Base-by-base conservation (phyloP, 1,140 invertebrate species). In the Melipona quadrifasciata region DNA sequence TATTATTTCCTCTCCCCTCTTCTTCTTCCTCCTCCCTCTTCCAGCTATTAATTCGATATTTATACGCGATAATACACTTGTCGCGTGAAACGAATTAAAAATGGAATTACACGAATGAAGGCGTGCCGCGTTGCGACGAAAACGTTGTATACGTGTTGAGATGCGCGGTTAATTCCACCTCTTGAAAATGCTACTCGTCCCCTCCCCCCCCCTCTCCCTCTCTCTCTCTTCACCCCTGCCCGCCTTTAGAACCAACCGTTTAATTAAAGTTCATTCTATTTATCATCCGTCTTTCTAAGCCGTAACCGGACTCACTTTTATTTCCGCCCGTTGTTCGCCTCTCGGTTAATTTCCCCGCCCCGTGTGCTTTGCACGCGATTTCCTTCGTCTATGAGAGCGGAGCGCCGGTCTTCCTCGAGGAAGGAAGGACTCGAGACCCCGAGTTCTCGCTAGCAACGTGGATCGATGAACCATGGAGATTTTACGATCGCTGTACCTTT, bases 211-310 rank as follows among this genome's bases (percentile, higher is more conserved):
- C 80, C 61, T 68, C 71, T 68, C 78, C 51, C 74, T 67, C 51
- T n/a, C 58, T 17, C 83, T 86, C 88, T 88, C 88, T 89, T 51
- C 76, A n/a, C 31, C 79, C 58, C 65, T 34, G 72, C 19, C 12
- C 64, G 64, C 14, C 76, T 57, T 79, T 88, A 88, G 82, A 89
- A 88, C 83, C 87, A 65, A 75, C 61, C 71, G 73, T 89, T 89
- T 89, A 88, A 89, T 88, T 89, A 88, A 89, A 89, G 79, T 88
- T 89, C 86, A 87, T 88, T 89, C 87, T 86, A 89, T 89, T 84
- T 81, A 74, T 89, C 86, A 86, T 88, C 86, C 34, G 68, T 64
- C 86, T 89, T 72, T 84, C 84, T 84, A 75, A 84, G 77, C 64
- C 77, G 39, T 80, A 57, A 31, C 77, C 16, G 47, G 85, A 84